phyloP scores from a whole-genome alignment of 1,140 invertebrate genomes.

The Formica exsecta region DNA sequence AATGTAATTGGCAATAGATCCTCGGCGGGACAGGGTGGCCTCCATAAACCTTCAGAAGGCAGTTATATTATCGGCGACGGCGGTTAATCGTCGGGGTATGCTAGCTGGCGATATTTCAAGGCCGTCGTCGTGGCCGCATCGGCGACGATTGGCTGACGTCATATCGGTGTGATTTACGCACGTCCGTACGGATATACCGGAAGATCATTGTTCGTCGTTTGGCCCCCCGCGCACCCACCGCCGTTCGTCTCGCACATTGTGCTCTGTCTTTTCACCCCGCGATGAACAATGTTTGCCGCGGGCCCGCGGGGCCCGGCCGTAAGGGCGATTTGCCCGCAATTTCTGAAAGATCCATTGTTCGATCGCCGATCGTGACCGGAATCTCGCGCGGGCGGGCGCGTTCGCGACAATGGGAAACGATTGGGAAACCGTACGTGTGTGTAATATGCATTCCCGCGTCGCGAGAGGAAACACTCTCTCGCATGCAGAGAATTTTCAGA shows the following conservation, averaged over 20 bases:
- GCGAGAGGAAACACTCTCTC: conserved; percentile 6
- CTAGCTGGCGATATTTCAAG: conserved; percentile 53
- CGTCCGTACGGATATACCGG: conserved; percentile 60
- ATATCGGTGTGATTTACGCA: conserved; percentile 63
- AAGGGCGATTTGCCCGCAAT: conserved; percentile 60
- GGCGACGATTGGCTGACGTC: conserved; percentile 62
- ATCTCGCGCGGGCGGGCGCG: conserved; percentile 26
- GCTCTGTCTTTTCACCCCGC: conserved; percentile 37
- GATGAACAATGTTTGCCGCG: conserved; percentile 56
- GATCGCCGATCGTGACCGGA: conserved; percentile 58
- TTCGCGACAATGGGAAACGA: conserved; percentile 57
- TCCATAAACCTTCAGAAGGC: conserved; percentile 53
- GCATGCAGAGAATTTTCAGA: conserved; percentile 30
- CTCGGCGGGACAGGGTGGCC: neutral
- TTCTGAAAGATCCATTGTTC: conserved; percentile 60
- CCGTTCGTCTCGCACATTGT: conserved; percentile 58
- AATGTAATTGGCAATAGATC: conserved; percentile 50
- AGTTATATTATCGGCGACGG: conserved; percentile 40
- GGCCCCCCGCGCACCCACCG: neutral
- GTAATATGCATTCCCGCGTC: conserved; percentile 52
- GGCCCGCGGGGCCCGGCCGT: conserved; percentile 17
- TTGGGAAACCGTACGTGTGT: conserved; percentile 59
- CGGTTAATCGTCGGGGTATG: conserved; percentile 55
- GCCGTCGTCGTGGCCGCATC: conserved; percentile 25
- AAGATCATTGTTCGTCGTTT: conserved; percentile 70